These are phyloP conservation scores for Mylabris phalerata DNA, from an alignment of 1,140 invertebrate species.

Conservation along the genomic window DNA sequence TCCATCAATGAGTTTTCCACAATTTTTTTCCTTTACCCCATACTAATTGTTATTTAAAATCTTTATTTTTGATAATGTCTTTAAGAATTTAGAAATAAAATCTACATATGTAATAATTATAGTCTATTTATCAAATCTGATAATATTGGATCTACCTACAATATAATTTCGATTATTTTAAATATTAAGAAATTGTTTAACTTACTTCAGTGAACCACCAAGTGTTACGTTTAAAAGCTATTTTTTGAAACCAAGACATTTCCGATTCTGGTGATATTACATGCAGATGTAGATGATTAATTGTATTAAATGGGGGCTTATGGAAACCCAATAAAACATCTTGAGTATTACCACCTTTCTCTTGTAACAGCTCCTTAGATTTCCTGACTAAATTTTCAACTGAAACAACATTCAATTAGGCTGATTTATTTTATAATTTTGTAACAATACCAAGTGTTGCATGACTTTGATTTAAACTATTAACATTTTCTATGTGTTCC, in stretches of 20 bases:
- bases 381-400: constrained; percentile 11
- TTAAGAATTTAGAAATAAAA: neutral
- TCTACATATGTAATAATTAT: neutral
- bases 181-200: constrained; percentile 1
- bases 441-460: constrained; percentile 55
- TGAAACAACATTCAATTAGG: constrained; percentile 5
- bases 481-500: constrained; percentile 67
- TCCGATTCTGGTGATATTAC: constrained; percentile 71
- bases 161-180: neutral
- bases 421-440: constrained; percentile 7
- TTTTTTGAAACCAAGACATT: constrained; percentile 61
- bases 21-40: neutral
- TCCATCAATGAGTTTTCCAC: neutral
- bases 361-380: constrained; percentile 40
- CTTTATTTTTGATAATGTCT: too few species aligned
- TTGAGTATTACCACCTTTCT: constrained; percentile 46
- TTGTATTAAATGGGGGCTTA: constrained; percentile 81
- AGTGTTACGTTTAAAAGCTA: constrained; percentile 67
- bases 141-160: constrained; percentile 12
- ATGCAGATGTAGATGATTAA: constrained; percentile 82
- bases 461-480: constrained; percentile 56
- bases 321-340: constrained; percentile 77
- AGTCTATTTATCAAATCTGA: constrained; percentile 5
- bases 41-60: neutral
- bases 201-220: constrained; percentile 81